These are phyloP conservation scores for Sarcophaga subvicina DNA, from an alignment of 2,888 invertebrate genomes.

Conservation along the genomic window DNA sequence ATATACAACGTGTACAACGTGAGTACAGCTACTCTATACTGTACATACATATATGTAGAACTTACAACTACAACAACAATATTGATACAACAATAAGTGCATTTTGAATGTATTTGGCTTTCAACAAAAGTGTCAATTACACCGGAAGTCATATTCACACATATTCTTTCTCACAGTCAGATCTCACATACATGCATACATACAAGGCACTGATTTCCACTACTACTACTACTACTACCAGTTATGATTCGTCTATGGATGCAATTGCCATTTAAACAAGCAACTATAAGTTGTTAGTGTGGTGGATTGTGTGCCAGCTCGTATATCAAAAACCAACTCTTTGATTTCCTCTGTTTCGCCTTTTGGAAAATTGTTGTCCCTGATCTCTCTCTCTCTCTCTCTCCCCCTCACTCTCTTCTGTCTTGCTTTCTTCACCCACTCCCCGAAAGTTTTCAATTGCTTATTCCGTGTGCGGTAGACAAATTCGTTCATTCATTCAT, in stretches of 20 bases:
- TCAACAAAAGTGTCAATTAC: constrained; percentile 69
- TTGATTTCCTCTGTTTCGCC: constrained; percentile 60
- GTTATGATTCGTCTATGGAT: neutral
- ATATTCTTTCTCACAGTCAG: too few species aligned
- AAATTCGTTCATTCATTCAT: constrained; percentile 1
- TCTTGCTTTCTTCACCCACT: neutral
- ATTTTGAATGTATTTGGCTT: constrained; percentile 59
- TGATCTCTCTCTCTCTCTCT: neutral
- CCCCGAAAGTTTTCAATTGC: neutral
- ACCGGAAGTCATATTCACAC: constrained; percentile 66
- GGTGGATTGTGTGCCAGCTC: constrained; percentile 3
- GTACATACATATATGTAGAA: neutral
- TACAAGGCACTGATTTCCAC: neutral
- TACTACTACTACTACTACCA: neutral
- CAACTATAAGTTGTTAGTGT: neutral
- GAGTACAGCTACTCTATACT: too few species aligned
- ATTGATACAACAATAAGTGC: constrained; percentile 35
- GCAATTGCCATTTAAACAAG: neutral
- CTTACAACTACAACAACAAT: constrained; percentile 3
- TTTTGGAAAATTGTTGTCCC: constrained; percentile 42
- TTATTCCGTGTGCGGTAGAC: constrained; percentile 27
- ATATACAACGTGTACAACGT: neutral
- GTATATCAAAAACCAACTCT: constrained; percentile 53
- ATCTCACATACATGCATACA: constrained; percentile 17
- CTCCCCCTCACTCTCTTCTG: neutral